Base-by-base conservation (phyloP, 1,140 invertebrate genomes). In the Oscheius sp. region DNA sequence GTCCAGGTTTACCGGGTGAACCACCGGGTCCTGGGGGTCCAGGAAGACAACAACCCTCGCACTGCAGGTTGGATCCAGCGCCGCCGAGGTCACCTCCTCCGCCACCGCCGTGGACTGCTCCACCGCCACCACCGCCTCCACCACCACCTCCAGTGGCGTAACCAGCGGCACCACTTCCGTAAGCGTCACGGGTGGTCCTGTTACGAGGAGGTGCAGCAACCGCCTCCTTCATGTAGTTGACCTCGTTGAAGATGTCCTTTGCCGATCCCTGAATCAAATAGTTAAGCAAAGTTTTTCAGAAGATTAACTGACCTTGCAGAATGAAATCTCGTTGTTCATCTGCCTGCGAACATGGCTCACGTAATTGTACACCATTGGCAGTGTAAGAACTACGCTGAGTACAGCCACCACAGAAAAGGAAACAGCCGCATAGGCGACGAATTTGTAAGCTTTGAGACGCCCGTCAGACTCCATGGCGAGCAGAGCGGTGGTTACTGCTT, bases 41-140 rank as follows among this genome's bases (percentile, higher is more conserved):
- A 31, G 75, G 75, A 49, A 77, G 75, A 59, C 75, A 77, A 73
- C 75, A 77, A 31, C 73, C 72, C 26, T 77, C 75, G 49, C 75
- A 77, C 49, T 74, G 75, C 29, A 75, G 46, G 49, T 77, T 77
- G 49, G 75, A 65, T 29, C 72, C 42, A 45, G 75, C 74, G 73
- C 75, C 74, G 35, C n/a, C n/a, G n/a, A n/a, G n/a, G n/a, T n/a
- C n/a, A n/a, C 38, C 38, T 42, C 38, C 38, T 42, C 38, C 38
- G 38, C 38, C 38, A 10, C 38, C 38, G 10, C 38, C 38, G 10
- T 42, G 38, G n/a, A n/a, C n/a, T 10, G 10, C 10, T 71, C 49
- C 52, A 69, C 71, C 59, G 68, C 74, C 4, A 74, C 74, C 28
- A 66, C 74, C 52, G 74, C 49, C 35, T 42, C 36, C 28, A 42